These are phyloP conservation scores for Drosophila chauvacae DNA, from an alignment of 1,140 invertebrate species.

Conservation along the genomic window DNA sequence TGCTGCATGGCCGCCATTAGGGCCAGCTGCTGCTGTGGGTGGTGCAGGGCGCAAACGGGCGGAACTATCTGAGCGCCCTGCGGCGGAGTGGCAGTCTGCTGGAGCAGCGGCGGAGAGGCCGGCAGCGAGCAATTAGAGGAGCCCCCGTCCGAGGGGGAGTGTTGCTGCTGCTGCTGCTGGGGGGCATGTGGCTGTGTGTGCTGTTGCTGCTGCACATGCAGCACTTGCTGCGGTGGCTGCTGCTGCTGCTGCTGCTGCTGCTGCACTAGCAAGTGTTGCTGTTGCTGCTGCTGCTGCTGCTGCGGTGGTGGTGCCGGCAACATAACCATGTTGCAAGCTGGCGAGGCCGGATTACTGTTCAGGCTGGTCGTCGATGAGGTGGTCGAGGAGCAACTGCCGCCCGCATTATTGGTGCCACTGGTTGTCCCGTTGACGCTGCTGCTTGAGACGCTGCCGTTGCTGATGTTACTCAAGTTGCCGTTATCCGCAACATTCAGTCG, in stretches of 20 bases:
- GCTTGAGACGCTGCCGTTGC: conserved; percentile 19
- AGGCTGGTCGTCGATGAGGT: conserved; percentile 70
- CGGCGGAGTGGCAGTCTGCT: conserved; percentile 74
- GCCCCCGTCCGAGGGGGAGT: conserved; percentile 67
- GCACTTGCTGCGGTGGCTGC: conserved; percentile 31
- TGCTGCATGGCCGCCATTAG: conserved; percentile 80
- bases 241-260: conserved; percentile 33
- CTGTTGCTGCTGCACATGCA: conserved; percentile 33
- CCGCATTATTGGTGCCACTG: conserved; percentile 62
- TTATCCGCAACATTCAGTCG: conserved; percentile 77
- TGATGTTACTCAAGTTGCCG: conserved; percentile 46
- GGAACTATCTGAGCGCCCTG: conserved; percentile 77
- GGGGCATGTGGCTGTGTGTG: conserved; percentile 45
- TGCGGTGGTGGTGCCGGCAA: conserved; percentile 51
- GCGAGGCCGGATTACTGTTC: conserved; percentile 64
- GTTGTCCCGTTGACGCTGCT: conserved; percentile 33
- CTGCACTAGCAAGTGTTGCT: conserved; percentile 46
- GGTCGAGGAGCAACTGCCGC: conserved; percentile 61
- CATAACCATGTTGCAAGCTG: conserved; percentile 69
- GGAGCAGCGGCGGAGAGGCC: conserved; percentile 73
- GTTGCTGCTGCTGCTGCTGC: conserved; percentile 27
- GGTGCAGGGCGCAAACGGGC: conserved; percentile 79
- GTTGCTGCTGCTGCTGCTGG: conserved; percentile 46
- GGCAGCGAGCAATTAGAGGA: conserved; percentile 71
- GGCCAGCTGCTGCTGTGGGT: conserved; percentile 80